Evolutionary conservation across 2,113 vertebrate genomes (phyloP).

Genomic region (Nerophis lumbriciformis): DNA sequence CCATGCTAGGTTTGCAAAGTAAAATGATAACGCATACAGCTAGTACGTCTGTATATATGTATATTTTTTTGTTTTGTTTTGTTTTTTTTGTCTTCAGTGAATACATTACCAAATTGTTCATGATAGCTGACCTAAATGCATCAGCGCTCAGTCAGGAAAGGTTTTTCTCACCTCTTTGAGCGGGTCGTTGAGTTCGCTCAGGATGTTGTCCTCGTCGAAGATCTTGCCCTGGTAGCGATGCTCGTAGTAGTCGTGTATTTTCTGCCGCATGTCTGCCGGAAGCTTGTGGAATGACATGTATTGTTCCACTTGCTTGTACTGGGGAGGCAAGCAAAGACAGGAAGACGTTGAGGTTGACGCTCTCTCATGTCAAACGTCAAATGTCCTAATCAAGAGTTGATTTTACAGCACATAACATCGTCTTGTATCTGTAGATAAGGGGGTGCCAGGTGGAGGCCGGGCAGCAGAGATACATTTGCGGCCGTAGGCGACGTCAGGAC

Average conservation of each 20-base stretch:
- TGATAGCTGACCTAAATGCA: too few relatives aligned
- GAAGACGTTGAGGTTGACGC: constrained; percentile 1
- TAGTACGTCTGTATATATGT: too few relatives aligned
- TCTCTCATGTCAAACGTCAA: not conserved
- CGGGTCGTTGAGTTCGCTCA: constrained; percentile 96
- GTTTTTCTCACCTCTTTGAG: constrained; percentile 88
- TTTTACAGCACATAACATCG: constrained; percentile 17
- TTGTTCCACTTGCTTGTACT: constrained; percentile 99
- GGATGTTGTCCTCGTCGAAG: constrained; percentile 97
- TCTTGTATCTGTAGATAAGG: constrained; percentile 37
- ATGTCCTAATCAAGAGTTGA: not conserved
- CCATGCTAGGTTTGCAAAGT: too few relatives aligned
- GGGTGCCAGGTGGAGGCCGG: constrained; percentile 56
- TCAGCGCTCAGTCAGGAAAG: not conserved
- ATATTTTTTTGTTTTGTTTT: too few relatives aligned
- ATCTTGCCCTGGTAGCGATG: constrained; percentile 99
- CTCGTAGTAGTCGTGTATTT: constrained; percentile 98
- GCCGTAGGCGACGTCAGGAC: constrained; percentile 51
- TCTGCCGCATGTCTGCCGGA: constrained; percentile 97
- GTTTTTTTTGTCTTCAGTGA: too few relatives aligned
- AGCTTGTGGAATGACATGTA: constrained; percentile 99
- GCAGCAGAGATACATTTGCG: constrained; percentile 48
- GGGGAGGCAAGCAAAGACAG: constrained; percentile 41
- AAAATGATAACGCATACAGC: too few relatives aligned
- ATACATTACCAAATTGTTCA: too few relatives aligned